These are phyloP conservation scores for Pterostichus madidus DNA, from an alignment of 2,888 invertebrate species.

Conservation along the genomic window DNA sequence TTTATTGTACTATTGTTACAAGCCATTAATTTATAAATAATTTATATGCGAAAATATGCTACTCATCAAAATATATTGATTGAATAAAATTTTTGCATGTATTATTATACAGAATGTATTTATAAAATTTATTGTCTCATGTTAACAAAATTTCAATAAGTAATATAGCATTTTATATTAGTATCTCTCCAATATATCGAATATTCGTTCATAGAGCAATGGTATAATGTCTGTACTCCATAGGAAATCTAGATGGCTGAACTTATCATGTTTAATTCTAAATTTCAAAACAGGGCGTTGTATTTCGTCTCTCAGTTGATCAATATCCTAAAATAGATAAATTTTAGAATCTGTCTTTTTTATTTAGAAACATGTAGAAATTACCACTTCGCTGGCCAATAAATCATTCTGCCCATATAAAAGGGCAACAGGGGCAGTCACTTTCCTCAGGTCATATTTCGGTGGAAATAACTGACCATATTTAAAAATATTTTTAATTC, in stretches of 20 bases:
- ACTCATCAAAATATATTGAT: too few species aligned
- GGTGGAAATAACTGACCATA: conserved; percentile 48
- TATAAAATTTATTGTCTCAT: too few species aligned
- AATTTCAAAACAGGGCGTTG: conserved; percentile 18
- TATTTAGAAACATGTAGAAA: background rate
- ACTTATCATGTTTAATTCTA: conserved; percentile 74
- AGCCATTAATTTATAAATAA: too few species aligned
- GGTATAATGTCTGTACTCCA: conserved; percentile 78
- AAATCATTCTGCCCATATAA: conserved; percentile 54
- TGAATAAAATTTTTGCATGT: too few species aligned
- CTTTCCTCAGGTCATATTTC: conserved; percentile 41
- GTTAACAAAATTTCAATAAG: too few species aligned
- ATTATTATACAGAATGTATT: too few species aligned
- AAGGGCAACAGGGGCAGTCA: conserved; percentile 55
- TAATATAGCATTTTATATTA: background rate
- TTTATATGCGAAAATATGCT: too few species aligned
- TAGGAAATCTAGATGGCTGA: conserved; percentile 81
- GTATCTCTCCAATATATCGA: conserved; percentile 62
- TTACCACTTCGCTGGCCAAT: conserved; percentile 40
- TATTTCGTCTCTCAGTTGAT: background rate
- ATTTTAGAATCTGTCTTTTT: background rate
- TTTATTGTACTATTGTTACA: too few species aligned
- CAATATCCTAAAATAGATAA: conserved; percentile 51
- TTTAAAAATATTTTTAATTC: conserved; percentile 30
- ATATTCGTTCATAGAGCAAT: conserved; percentile 70